Conservation (phyloP, 37 sponge, comb jelly and placozoan genomes). For the Beroe ovata region DNA sequence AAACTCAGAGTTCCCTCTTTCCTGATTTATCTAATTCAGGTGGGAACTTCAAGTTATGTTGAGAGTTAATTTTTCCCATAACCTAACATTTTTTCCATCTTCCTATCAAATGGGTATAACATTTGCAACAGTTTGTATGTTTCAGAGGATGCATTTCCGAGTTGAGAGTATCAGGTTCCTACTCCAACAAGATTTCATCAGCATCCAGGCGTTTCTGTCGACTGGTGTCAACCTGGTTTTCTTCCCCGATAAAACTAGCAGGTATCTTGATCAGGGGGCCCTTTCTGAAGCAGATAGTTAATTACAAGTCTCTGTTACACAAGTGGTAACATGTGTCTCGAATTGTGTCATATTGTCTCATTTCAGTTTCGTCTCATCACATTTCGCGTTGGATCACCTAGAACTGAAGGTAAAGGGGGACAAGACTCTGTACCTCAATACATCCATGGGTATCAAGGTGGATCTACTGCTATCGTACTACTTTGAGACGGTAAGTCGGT, state of each 20-base stretch:
- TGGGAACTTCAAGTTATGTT: too few relatives aligned
- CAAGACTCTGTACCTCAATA: neutral
- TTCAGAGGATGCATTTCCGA: conserved; percentile 38
- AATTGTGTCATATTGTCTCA: too few relatives aligned
- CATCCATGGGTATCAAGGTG: conserved; percentile 17
- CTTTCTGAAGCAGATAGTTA: too few relatives aligned
- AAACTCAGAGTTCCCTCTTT: neutral
- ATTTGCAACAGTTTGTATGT: neutral
- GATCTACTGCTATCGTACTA: conserved; percentile 26
- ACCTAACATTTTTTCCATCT: too few relatives aligned
- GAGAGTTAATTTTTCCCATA: too few relatives aligned
- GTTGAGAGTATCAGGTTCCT: neutral
- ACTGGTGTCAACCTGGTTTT: conserved; percentile 20
- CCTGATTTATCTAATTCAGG: conserved; percentile 9
- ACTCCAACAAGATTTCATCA: neutral
- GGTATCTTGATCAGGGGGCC: too few relatives aligned
- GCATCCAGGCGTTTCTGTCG: neutral
- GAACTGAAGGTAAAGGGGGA: conserved; percentile 11
- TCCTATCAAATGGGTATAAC: neutral
- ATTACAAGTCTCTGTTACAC: too few relatives aligned
- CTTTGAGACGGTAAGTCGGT: conserved; percentile 11
- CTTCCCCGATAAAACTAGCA: conserved; percentile 18
- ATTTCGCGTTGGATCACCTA: conserved; percentile 9
- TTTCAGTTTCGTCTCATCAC: conserved; percentile 52
- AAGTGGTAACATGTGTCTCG: too few relatives aligned